Base-by-base conservation (phyloP, 2,797 vertebrate species). In the Amblyraja radiata region DNA sequence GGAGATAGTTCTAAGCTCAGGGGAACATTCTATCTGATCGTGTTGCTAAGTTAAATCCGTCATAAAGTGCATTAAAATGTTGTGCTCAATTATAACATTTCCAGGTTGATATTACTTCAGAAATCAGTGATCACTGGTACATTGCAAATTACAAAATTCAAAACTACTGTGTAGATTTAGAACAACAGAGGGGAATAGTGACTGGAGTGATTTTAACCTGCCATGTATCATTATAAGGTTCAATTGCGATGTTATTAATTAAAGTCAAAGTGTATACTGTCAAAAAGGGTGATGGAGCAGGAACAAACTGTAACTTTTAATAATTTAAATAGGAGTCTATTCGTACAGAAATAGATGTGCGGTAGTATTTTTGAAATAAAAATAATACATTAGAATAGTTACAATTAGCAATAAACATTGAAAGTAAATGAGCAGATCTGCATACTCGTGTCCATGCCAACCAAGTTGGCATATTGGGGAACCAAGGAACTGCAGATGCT, bases 201-300 rank as follows among this genome's bases (percentile, higher is more conserved):
- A 32, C 14, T 36, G 36, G n/a, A 18, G 32, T 36, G 65, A 65
- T 21, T 36, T 68, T 68, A 68, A 68, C 32, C 84, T 68, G 84
- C n/a, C 36, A 36, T 68, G n/a, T 68, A 65, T 88, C n/a, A 88
- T 68, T 36, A 88, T 88, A 9, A 68, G 84, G 32, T 68, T 88
- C n/a, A 88, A 88, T 36, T 88, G 61, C 68, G 84, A 68, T 88
- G 84, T 88, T 68, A 68, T 88, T 88, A 88, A 68, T 63, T 36
- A 23, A n/a, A 88, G 32, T 88, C 84, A 88, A 88, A 88, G 32
- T 68, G 16, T 7, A 23, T 88, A 58, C 68, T 68, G 84, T 18
- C 63, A 88, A 88, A 68, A 61, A 68, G 16, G 63, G 61, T 68
- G 84, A 88, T 21, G n/a, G n/a, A 68, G 63, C 63, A 16, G 68